Conservation (phyloP, 2,888 invertebrate species). For the Agrochola lota region DNA sequence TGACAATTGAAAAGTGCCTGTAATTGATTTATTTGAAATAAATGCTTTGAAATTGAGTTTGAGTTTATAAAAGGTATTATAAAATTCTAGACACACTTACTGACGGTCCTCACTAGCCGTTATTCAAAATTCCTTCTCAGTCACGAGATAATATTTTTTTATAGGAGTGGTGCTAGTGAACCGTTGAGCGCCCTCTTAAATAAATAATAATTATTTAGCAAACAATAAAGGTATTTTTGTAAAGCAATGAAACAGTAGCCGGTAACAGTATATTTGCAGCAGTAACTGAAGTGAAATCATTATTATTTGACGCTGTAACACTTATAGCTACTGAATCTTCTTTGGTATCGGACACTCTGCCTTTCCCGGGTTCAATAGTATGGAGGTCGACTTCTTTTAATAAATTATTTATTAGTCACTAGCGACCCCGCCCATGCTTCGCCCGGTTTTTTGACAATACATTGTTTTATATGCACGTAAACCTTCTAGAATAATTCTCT, state of each 20-base stretch:
- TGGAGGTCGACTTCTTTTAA: slow-evolving; percentile 37
- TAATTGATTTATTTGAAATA: too few species aligned
- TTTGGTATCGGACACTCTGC: slow-evolving; percentile 60
- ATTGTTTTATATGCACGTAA: too few species aligned
- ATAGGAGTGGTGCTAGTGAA: too few species aligned
- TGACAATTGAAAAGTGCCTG: too few species aligned
- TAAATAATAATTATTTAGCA: not conserved
- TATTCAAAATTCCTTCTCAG: too few species aligned
- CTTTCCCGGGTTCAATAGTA: not conserved
- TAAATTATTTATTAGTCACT: not conserved
- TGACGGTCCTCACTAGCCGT: too few species aligned
- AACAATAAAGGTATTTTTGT: not conserved
- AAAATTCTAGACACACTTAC: too few species aligned
- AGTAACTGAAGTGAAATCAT: slow-evolving; percentile 48
- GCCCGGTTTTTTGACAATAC: too few species aligned
- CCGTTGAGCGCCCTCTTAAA: not conserved
- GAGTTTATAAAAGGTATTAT: too few species aligned
- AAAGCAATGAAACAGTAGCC: slow-evolving; percentile 22
- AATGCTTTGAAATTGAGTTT: too few species aligned
- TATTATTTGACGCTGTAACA: slow-evolving; percentile 62
- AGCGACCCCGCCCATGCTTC: not conserved
- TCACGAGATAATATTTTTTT: too few species aligned
- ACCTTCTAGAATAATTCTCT: too few species aligned
- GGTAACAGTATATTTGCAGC: slow-evolving; percentile 22
- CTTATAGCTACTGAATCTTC: slow-evolving; percentile 60